Conservation (phyloP, 1,140 invertebrate species). For the Drosophila dunni region DNA sequence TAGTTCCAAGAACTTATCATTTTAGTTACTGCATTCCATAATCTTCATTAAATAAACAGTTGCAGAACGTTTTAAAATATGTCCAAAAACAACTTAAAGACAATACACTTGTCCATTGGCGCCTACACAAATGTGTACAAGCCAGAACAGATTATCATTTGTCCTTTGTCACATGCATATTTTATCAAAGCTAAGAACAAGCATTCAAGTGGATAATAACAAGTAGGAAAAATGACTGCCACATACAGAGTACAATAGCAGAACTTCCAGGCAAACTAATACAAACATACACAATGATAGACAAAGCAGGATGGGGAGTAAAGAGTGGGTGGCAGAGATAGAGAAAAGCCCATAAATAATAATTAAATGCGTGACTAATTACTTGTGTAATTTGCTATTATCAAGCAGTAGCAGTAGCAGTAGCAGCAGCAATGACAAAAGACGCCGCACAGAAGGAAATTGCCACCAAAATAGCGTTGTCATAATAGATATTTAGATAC, state of each 20-base stretch:
- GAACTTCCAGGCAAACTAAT: slow-evolving; percentile 21
- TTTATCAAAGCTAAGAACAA: slow-evolving; percentile 33
- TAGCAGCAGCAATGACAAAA: slow-evolving; percentile 33
- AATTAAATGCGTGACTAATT: slow-evolving; percentile 84
- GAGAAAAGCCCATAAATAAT: slow-evolving; percentile 72
- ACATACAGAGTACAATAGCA: slow-evolving; percentile 27
- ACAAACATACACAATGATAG: slow-evolving; percentile 10
- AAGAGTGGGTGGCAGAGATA: neutral
- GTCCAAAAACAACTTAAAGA: slow-evolving; percentile 1
- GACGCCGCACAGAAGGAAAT: slow-evolving; percentile 43
- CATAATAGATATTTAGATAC: slow-evolving; percentile 39
- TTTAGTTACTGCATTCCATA: neutral
- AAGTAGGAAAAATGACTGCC: slow-evolving; percentile 29
- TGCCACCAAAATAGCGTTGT: slow-evolving; percentile 54
- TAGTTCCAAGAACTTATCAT: too few species aligned
- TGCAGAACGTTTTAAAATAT: neutral
- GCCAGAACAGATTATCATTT: slow-evolving; percentile 35
- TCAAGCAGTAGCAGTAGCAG: slow-evolving; percentile 53
- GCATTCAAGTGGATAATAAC: slow-evolving; percentile 59
- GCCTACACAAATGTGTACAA: neutral
- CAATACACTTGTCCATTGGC: neutral
- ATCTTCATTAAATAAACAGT: neutral
- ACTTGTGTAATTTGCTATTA: slow-evolving; percentile 82
- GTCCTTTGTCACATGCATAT: slow-evolving; percentile 40
- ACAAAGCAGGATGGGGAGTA: too few species aligned